A percentile compares a stretch with the other conserved stretches of the same genome.
Evolutionary conservation across 2,888 invertebrate genomes (phyloP).

Genomic region (Eudasyphora cyanicolor): DNA sequence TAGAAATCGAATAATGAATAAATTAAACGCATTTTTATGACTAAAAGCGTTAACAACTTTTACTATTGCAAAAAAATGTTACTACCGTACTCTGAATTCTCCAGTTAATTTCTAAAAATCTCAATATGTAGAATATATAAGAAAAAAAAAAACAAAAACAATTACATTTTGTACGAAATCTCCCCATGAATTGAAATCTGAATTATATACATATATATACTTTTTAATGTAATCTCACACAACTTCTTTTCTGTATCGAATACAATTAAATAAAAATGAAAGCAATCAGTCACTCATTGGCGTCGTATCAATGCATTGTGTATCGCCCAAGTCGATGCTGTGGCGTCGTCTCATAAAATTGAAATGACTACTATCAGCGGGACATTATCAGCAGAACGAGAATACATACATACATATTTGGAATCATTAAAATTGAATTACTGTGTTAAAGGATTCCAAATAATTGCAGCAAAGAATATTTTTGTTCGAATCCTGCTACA

Average conservation of each 20-base stretch:
- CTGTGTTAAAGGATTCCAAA: not conserved
- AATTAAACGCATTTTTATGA: constrained; percentile 11
- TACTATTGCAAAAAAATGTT: not conserved
- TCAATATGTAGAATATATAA: not conserved
- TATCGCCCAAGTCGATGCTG: not conserved
- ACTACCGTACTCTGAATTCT: not conserved
- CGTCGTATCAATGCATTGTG: not conserved
- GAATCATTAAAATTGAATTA: not conserved
- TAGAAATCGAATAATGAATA: constrained; percentile 24
- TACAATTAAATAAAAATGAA: not conserved
- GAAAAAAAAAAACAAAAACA: constrained; percentile 8
- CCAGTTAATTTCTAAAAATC: constrained; percentile 8
- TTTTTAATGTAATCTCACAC: not conserved
- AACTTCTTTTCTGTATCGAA: not conserved
- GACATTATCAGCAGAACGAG: not conserved
- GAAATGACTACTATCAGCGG: not conserved
- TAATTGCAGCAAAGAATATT: not conserved
- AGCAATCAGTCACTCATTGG: not conserved
- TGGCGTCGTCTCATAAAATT: not conserved
- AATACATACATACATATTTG: not conserved
- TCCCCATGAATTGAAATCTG: not conserved
- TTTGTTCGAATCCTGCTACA: not conserved
- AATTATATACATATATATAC: constrained; percentile 12
- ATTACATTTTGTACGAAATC: constrained; percentile 6
- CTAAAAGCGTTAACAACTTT: not conserved